Evolutionary conservation across 2,797 vertebrate genomes (phyloP).

Genomic region (Pangasius larnaudii): DNA sequence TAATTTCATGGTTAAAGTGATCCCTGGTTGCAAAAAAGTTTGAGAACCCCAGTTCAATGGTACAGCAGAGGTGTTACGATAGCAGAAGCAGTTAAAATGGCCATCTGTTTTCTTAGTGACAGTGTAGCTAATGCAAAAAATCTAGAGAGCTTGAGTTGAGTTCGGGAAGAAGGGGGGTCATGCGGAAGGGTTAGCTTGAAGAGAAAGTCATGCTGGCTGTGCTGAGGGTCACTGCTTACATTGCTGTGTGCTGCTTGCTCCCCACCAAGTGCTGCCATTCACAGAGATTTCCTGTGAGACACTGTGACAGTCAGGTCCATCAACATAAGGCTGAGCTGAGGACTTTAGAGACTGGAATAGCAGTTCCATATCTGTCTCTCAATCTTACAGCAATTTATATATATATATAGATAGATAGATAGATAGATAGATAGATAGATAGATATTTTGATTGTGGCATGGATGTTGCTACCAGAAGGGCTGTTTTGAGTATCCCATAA

Average conservation of each 20-base stretch:
- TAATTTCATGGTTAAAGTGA: not conserved
- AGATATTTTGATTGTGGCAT: too few species aligned
- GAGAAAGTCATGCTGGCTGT: not conserved
- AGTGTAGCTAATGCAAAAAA: conserved; percentile 40
- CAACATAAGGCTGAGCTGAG: conserved; percentile 52
- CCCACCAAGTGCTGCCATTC: conserved; percentile 55
- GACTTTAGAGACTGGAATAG: conserved; percentile 17
- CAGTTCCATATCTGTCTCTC: conserved; percentile 35
- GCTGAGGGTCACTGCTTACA: conserved; percentile 37
- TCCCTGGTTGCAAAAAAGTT: not conserved
- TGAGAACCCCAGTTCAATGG: conserved; percentile 13
- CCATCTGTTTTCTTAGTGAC: conserved; percentile 39
- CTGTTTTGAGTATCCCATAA: too few species aligned
- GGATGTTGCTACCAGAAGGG: too few species aligned
- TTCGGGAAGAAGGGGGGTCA: conserved; percentile 6
- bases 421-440: too few species aligned
- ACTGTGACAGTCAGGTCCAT: conserved; percentile 62
- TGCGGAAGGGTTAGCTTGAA: conserved; percentile 29
- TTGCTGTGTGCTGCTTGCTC: conserved; percentile 39
- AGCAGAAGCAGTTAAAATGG: conserved; percentile 36
- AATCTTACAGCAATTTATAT: conserved; percentile 38
- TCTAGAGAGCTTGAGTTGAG: not conserved
- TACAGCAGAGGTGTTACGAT: conserved; percentile 43
- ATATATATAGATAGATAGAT: too few species aligned
- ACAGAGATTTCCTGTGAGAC: conserved; percentile 55